Evolutionary conservation across 2,888 invertebrate species (phyloP), one percentile per base, ranked within the genome.

Genomic region (Agrochola circellaris): DNA sequence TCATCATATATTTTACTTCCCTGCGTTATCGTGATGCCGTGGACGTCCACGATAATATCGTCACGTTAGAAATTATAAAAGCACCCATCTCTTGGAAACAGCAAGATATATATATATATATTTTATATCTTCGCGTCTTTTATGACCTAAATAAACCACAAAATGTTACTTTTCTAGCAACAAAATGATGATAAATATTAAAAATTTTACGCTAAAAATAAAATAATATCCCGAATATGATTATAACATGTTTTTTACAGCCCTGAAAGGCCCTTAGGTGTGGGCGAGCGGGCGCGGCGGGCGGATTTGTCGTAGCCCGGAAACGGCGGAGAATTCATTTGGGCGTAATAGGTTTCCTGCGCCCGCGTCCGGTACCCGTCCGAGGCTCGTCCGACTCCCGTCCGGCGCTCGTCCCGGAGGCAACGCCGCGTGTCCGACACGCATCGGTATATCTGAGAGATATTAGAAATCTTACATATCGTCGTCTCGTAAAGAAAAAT

Each of bases 281-380:
- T 92, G 93, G 95, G 93, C 91, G 94, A 91, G 90, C 90, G 91
- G 92, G 93, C 89, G 93, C 92, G 92, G 91, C 92, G 94, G 95
- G 91, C 91, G 95, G 95, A 94, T 95, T 95, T 94, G 94, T 94
- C 96, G 94, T 93, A 93, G 93, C 87, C 95, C 96, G 96, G 96
- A 96, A 95, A 95, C 95, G 94, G 93, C 93, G 92, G 93, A 92
- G 95, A 96, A 96, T 96, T 96, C 96, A 96, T 96, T 96, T 96
- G 95, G 95, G 95, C 96, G 96, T 96, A 96, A 96, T 96, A 96
- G 94, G 96, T 95, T 96, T 96, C 96, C 96, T 95, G 96, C 93
- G 92, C 93, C 90, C 90, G 92, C 93, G 93, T 95, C 95, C 95
- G 95, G 95, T 89, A 91, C 90, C 91, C 93, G 94, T 94, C 94